Base-by-base conservation (phyloP, 2,888 invertebrate species). In the Resseliella maxima region DNA sequence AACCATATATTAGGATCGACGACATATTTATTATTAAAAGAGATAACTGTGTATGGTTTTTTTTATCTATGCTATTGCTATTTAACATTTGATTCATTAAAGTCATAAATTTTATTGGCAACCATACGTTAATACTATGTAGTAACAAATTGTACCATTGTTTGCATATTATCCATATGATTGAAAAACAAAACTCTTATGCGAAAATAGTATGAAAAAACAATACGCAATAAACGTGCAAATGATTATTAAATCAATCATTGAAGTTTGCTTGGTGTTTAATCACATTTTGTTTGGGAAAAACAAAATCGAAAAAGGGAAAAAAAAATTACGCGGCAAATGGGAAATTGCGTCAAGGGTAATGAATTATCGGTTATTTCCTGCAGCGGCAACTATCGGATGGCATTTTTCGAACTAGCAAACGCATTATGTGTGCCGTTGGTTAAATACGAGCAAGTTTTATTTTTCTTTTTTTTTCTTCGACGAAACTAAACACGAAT, bases 91-190 rank as follows among this genome's bases (percentile, higher is more conserved):
- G 59, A 50, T 50, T 50, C 50, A 50, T 50, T 50, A 21, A 21
- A 59, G 59, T 24, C 24, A 59, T 59, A 59, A 59, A 59, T 59
- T 50, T 59, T 59, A 59, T 59, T 59, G 27, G 27, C 59, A n/a
- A 5, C 59, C 5, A 59, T 24, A 59, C 15, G 5, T 1, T 5
- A 27, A 27, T 12, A 59, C 5, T 3, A 50, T 3, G 50, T 50
- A 10, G 15, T 18, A 50, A 50, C 50, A 21, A 50, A 50, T 50
- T 15, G 21, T 50, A 3, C 12, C 41, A 50, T 59, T 12, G 59
- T n/a, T 27, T 59, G 59, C 59, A 59, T 24, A 59, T 24, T 31
- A 72, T 50, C 10, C 50, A 50, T 50, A 50, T 50, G 50, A 18
- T 15, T 45, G 12, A 10, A 12, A 45, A 45, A 45, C 45, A n/a